Evolutionary conservation across 2,113 vertebrate genomes (phyloP), one percentile per base, ranked within the genome.

Genomic region (Corythaixoides concolor): DNA sequence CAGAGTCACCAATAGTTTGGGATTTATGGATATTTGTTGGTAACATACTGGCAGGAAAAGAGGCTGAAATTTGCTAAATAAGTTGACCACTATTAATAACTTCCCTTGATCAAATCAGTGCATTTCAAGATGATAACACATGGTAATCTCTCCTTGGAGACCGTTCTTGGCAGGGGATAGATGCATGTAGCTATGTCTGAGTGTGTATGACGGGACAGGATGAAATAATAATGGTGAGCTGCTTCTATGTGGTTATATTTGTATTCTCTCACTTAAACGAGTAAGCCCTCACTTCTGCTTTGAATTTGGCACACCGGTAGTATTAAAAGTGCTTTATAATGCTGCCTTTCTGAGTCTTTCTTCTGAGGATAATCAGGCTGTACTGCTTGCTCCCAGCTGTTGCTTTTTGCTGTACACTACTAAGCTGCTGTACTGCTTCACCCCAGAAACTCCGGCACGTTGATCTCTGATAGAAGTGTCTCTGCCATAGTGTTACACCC

Each of bases 61-160:
- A 85, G 56, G 33, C 15, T 89, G 80, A 85, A 89, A 93, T 91
- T 73, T 88, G 39, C 53, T 85, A 30, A 76, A 88, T 78, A 75
- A 73, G 19, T 69, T 77, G 50, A 53, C 26, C 59, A 43, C 56
- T 91, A 72, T 94, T 91, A 91, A 87, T 96, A 95, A 72, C 56
- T 87, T 95, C 33, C 49, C 84, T 88, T 78, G 35, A 91, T 78
- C 80, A 89, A 87, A 94, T 89, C 58, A 92, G 82, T 94, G 35
- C 35, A 41, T 89, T 75, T 92, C 47, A 75, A 74, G 43, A 72
- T 85, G 91, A 81, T 24, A 75, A n/a, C 56, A 73, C 39, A 64
- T 37, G 43, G 39, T 72, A 79, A 72, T 89, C 39, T 89, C 69
- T 93, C 81, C 81, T 89, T 79, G 43, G 91, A 95, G 87, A 89